A percentile compares a stretch with the other conserved stretches of the same genome.
Evolutionary conservation across 2,888 invertebrate species (phyloP).

Genomic region (Ennomos erosarius): DNA sequence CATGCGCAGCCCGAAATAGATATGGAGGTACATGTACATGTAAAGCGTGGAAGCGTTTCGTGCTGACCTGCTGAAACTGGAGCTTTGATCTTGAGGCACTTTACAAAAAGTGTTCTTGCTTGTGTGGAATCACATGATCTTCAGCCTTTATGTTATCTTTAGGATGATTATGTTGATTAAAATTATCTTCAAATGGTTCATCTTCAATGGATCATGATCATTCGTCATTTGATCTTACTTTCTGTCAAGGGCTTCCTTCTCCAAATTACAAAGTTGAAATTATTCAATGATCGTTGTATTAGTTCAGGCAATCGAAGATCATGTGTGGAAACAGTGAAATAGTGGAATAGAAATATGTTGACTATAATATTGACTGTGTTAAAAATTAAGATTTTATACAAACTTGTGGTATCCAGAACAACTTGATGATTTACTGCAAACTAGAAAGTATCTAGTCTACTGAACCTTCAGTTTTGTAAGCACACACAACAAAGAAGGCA

Average conservation of each 20-base stretch:
- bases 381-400: conserved; percentile 5
- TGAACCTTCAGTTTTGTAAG: conserved; percentile 72
- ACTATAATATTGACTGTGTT: not conserved
- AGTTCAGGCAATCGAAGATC: conserved; percentile 11
- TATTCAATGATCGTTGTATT: too few relatives aligned
- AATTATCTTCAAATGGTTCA: not conserved
- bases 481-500: conserved; percentile 58
- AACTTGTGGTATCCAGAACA: conserved; percentile 4
- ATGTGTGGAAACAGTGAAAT: conserved; percentile 5
- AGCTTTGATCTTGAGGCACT: conserved; percentile 42
- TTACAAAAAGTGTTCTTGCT: conserved; percentile 16
- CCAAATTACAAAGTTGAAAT: too few relatives aligned
- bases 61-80: conserved; percentile 62
- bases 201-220: too few relatives aligned
- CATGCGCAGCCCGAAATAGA: conserved; percentile 66
- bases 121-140: conserved; percentile 28
- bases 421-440: not conserved
- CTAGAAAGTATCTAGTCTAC: conserved; percentile 18
- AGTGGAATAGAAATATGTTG: too few relatives aligned
- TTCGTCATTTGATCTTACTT: too few relatives aligned
- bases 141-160: not conserved
- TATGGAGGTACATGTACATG: conserved; percentile 32
- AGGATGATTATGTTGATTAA: not conserved
- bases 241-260: too few relatives aligned
- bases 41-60: conserved; percentile 65